Base-by-base conservation (phyloP, 2,888 invertebrate genomes). In the Cosmopolites sordidus region DNA sequence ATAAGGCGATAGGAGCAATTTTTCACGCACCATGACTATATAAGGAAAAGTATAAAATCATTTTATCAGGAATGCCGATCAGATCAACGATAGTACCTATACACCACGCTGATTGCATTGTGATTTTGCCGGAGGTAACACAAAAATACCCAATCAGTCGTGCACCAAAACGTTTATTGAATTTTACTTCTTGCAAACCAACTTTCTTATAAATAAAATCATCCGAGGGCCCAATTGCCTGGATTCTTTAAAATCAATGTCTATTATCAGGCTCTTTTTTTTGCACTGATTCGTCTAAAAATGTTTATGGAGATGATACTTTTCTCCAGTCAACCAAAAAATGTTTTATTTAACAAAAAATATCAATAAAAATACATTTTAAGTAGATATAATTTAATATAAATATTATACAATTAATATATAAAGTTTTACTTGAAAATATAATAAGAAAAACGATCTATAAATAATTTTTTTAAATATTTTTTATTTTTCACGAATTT, bases 121-220 rank as follows among this genome's bases (percentile, higher is more conserved):
- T 72, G 67, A 62, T 56, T 64, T 68, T 39, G 55, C 71, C 69
- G 69, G 67, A 71, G 71, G 71, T 72, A 71, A 71, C 73, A 72
- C 70, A 73, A 73, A 74, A 72, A 73, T 68, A 68, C 67, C 72
- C 74, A 74, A 74, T 74, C 73, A 74, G 71, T 69, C 70, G 68
- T 71, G 71, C 73, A 71, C 68, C 69, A 69, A 33, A 72, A 62
- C 72, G 71, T 68, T 74, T 74, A 74, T 74, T 74, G 73, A 73
- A 69, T 74, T 74, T 73, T 51, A 54, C 54, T 57, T 57, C 48
- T 57, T 57, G 57, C 54, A 57, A 57, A 57, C 57, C 50, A 57
- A 57, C 54, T 57, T 57, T 51, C 53, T 54, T 51, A 46, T 57
- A 57, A 57, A 57, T 57, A 57, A 57, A 57, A 57, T 57, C 57